Conservation (phyloP, 2,888 invertebrate species). For the Agrypnus murinus region DNA sequence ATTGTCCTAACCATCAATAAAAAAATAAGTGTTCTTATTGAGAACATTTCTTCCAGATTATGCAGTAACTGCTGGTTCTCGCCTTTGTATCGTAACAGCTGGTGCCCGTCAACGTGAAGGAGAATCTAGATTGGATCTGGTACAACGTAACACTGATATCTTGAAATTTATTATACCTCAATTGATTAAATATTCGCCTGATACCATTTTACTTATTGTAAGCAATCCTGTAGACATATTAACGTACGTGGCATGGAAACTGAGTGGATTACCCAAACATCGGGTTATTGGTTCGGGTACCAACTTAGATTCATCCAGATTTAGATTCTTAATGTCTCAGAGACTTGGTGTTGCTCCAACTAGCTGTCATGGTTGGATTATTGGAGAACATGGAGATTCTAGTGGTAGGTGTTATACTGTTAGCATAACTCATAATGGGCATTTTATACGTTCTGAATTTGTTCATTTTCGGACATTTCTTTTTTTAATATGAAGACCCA, state of each 20-base stretch:
- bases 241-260: slow-evolving; percentile 96
- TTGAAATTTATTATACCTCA: slow-evolving; percentile 90
- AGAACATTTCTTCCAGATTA: slow-evolving; percentile 85
- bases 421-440: too few species aligned
- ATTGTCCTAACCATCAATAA: background rate
- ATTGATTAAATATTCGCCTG: slow-evolving; percentile 88
- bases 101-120: slow-evolving; percentile 94
- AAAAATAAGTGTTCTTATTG: too few species aligned
- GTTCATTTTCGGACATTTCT: too few species aligned
- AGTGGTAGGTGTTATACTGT: slow-evolving; percentile 67
- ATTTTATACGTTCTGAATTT: too few species aligned
- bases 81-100: slow-evolving; percentile 91
- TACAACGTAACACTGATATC: slow-evolving; percentile 93
- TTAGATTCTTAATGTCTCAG: slow-evolving; percentile 91
- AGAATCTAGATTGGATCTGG: slow-evolving; percentile 89
- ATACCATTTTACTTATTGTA: slow-evolving; percentile 89
- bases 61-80: slow-evolving; percentile 84
- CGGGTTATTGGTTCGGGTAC: slow-evolving; percentile 94
- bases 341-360: slow-evolving; percentile 86
- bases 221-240: slow-evolving; percentile 95
- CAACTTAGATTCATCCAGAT: slow-evolving; percentile 93
- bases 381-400: slow-evolving; percentile 93
- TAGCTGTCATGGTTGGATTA: slow-evolving; percentile 93
- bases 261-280: slow-evolving; percentile 91
- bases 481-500: too few species aligned